A percentile compares a stretch with the other conserved stretches of the same genome.
These are phyloP conservation scores for Patella vulgata DNA, from an alignment of 1,140 invertebrate species.

Conservation along the genomic window DNA sequence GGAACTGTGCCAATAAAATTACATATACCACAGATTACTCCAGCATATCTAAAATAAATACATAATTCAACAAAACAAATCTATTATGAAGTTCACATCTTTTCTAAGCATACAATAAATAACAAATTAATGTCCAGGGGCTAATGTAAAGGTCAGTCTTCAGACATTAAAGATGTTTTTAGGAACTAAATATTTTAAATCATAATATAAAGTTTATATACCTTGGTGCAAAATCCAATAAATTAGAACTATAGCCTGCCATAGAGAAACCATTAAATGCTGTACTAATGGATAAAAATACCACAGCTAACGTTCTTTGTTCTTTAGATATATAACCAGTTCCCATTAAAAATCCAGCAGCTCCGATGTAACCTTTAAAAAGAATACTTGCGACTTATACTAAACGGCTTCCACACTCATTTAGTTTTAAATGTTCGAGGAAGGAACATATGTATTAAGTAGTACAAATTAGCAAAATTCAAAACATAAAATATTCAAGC, in stretches of 20 bases:
- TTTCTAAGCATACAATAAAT: too few relatives aligned
- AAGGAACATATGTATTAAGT: too few relatives aligned
- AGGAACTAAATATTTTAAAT: too few relatives aligned
- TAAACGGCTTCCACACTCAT: too few relatives aligned
- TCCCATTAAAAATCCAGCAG: constrained; percentile 26
- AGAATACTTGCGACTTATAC: neutral
- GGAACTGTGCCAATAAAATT: constrained; percentile 86
- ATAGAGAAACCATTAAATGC: constrained; percentile 1
- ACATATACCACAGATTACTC: constrained; percentile 81
- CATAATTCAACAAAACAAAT: neutral
- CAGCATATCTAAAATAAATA: constrained; percentile 68
- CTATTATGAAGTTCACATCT: neutral
- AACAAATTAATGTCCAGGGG: too few relatives aligned
- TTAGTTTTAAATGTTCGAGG: too few relatives aligned
- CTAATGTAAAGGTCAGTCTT: too few relatives aligned
- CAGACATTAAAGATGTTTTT: too few relatives aligned
- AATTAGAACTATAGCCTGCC: constrained; percentile 82
- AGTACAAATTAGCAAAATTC: too few relatives aligned
- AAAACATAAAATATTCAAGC: too few relatives aligned
- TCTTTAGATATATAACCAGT: constrained; percentile 24
- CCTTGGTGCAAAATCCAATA: constrained; percentile 78
- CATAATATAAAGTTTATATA: constrained; percentile 44
- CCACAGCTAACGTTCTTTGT: constrained; percentile 19
- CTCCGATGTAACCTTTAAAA: constrained; percentile 39
- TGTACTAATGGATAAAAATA: constrained; percentile 22